Evolutionary conservation across 2,888 invertebrate genomes (phyloP), one percentile per base, ranked within the genome.

Genomic region (Melanostoma scalare): DNA sequence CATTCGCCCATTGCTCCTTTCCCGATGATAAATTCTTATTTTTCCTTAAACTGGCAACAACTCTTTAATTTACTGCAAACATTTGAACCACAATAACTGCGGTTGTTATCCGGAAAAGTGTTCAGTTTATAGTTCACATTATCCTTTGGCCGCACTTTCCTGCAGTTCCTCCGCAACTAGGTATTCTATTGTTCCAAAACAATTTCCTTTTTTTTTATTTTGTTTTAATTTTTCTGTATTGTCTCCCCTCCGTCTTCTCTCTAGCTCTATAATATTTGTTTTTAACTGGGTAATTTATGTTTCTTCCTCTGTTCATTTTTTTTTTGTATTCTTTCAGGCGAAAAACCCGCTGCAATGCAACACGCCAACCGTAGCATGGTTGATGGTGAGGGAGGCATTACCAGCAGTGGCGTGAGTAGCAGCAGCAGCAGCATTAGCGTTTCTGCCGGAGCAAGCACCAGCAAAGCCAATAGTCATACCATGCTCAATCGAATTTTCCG

Each of bases 331-430:
- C 63, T 86, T 86, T 58, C 58, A 91, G 91, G 91, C 82, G 91
- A 91, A 86, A 90, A 89, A 72, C 90, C 91, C 36, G 91, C 91
- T 30, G 91, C 91, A 33, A 91, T 91, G 90, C 91, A 91, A 85
- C 91, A 91, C 86, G 90, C 90, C 72, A 91, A 91, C 79, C 88
- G 90, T 5, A 91, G 90, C 85, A 87, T 89, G 69, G 86, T 89
- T 46, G 91, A 90, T 75, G 87, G 87, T 42, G 90, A 90, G 56
- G 73, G 85, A 79, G 88, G 86, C 80, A 77, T 73, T 42, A 89
- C 81, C 74, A 87, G 86, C 40, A 89, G 87, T 52, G 73, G 73
- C 20, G 73, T 78, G 31, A 84, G 84, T 55, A 84, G 79, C 67
- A 84, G 84, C 67, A 84, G 84, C 55, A 79, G 71, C 75, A 85